Evolutionary conservation across 2,113 vertebrate species (phyloP), one percentile per base, ranked within the genome.

Genomic region (Hiodon alosoides): DNA sequence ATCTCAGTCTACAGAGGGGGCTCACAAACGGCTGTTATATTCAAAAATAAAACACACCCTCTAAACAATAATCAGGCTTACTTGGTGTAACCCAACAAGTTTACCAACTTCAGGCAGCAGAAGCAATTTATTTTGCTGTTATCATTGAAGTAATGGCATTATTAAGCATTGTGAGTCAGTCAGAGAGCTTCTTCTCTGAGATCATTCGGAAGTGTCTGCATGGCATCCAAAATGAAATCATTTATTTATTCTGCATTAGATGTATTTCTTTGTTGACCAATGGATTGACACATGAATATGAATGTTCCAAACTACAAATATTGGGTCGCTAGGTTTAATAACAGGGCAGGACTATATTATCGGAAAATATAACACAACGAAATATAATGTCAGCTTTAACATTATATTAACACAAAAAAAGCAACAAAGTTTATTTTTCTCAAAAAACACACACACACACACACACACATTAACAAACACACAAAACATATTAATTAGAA

Each of bases 81-180:
- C 31, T 70, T 46, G 76, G 54, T 53, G 48, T 71, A 54, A n/a
- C 78, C 78, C 68, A 73, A 52, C 67, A 76, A 81, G 83, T 76
- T 50, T 76, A 75, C 73, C 77, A 76, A 73, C 50, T 67, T 72
- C 48, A 62, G 77, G n/a, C 75, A 71, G 48, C 11, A 59, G 77
- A 67, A 31, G 73, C 74, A 69, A 82, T 79, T 79, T 73, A 80
- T 78, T 81, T 75, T 51, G 65, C 53, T 61, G 62, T 46, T 76
- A 71, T 81, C 73, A 60, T 61, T 62, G 16, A 75, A 60, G 46
- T 73, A 73, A 79, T 68, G 71, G 54, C 46, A 65, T 67, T 57
- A 73, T 69, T 17, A 48, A 65, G 54, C 65, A 55, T 4, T 62
- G 57, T 13, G 46, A 46, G 5, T 3, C 47, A 64, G 76, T 64